These are phyloP conservation scores for Haemorhous mexicanus DNA, from an alignment of 2,113 vertebrate species.

Conservation along the genomic window DNA sequence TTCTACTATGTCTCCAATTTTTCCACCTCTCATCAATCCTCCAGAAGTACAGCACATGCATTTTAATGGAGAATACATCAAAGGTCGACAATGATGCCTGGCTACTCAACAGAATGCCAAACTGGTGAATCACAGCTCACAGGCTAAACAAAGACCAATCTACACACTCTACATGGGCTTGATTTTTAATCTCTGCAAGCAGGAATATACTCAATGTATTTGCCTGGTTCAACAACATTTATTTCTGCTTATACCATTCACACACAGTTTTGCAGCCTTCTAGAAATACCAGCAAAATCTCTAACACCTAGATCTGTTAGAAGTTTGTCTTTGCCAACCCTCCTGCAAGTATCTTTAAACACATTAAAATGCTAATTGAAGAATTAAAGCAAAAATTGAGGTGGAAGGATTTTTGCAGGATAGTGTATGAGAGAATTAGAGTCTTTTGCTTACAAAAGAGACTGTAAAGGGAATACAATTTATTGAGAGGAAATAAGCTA, in stretches of 20 bases:
- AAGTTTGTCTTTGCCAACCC: background rate
- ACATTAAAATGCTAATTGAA: background rate
- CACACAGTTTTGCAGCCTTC: background rate
- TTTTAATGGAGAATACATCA: conserved; percentile 61
- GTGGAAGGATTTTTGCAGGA: background rate
- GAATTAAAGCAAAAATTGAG: background rate
- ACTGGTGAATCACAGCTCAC: conserved; percentile 23
- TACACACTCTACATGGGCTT: background rate
- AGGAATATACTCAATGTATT: background rate
- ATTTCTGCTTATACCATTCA: background rate
- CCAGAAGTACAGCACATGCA: conserved; percentile 38
- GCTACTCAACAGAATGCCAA: conserved; percentile 54
- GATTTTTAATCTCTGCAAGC: background rate
- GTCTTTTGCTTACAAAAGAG: background rate
- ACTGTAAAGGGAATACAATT: background rate
- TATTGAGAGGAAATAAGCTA: background rate
- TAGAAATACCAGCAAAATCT: conserved; percentile 26
- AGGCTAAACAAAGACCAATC: conserved; percentile 27
- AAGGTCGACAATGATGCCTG: conserved; percentile 37
- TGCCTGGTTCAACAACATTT: background rate
- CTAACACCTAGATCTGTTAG: conserved; percentile 8
- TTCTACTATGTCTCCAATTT: conserved; percentile 34
- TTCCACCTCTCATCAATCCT: conserved; percentile 57
- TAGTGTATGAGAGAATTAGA: background rate
- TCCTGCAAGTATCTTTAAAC: background rate